Percentiles rank a stretch among this genome's conserved stretches.
Evolutionary conservation across 2,113 vertebrate species (phyloP).

Genomic region (Picathartes gymnocephalus): DNA sequence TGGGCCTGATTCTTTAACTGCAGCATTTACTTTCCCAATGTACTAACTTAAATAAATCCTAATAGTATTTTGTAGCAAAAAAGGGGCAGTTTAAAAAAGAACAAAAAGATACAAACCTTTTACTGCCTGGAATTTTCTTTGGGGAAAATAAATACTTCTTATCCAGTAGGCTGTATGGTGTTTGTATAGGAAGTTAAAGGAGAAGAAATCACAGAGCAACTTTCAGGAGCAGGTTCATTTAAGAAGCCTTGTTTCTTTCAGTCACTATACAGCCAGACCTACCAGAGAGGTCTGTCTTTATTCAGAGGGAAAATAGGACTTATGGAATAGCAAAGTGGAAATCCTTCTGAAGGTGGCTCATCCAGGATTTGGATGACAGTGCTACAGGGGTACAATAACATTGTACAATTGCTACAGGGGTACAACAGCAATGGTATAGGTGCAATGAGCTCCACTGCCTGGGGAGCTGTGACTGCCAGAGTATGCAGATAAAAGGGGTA

Average conservation of each 20-base stretch:
- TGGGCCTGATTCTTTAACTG: background rate
- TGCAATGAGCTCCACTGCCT: background rate
- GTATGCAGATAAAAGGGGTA: background rate
- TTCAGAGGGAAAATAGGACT: background rate
- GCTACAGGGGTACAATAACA: background rate
- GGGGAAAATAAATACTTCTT: background rate
- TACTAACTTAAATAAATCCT: background rate
- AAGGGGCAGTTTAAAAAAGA: background rate
- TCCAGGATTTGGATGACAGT: background rate
- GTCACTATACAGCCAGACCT: background rate
- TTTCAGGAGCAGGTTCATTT: background rate
- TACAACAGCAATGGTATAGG: background rate
- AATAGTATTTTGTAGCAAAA: background rate
- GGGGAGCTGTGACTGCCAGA: background rate
- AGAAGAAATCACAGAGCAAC: background rate
- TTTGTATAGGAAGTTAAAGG: background rate
- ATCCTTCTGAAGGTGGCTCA: background rate
- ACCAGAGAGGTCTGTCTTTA: background rate
- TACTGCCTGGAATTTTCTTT: background rate
- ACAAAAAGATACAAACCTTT: background rate
- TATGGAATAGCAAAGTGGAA: background rate
- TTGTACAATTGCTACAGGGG: background rate
- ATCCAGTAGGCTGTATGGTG: background rate
- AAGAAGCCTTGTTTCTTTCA: background rate
- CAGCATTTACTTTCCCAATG: background rate